phyloP scores from a whole-genome alignment of 64 coral and sea anemone genomes.

The Cladopsammia gracilis region DNA sequence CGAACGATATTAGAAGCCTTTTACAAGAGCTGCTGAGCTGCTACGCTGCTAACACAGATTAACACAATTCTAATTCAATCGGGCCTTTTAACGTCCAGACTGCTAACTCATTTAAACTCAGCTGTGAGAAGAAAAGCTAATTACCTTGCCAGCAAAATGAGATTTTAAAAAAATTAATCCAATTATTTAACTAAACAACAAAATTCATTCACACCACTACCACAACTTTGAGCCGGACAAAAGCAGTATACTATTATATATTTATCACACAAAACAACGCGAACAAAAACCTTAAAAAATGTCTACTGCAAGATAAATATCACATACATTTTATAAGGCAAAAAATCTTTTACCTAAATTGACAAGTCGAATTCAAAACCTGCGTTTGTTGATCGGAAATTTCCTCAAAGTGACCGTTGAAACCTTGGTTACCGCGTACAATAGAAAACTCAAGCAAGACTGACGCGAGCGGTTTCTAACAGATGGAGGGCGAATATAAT shows the following conservation, averaged over 20 bases:
- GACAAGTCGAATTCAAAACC: background rate
- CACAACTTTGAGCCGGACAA: background rate
- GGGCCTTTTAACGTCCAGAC: background rate
- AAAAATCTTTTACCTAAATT: background rate
- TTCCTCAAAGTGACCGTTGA: background rate
- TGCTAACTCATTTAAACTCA: background rate
- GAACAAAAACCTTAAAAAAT: no score
- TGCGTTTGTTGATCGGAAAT: background rate
- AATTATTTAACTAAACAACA: background rate
- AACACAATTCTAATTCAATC: background rate
- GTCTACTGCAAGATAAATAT: no score
- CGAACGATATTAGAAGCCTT: no score
- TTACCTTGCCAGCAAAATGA: background rate
- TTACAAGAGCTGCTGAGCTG: no score
- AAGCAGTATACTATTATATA: background rate
- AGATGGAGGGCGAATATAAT: background rate
- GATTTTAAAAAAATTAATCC: background rate
- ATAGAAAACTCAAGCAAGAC: background rate
- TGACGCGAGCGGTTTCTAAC: background rate
- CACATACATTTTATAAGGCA: background rate
- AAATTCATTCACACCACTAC: background rate
- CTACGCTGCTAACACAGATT: no score
- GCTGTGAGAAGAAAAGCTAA: background rate
- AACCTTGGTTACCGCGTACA: background rate
- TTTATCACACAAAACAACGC: no score